Base-by-base conservation (phyloP, 2,113 vertebrate species). In the Coregonus clupeaformis region DNA sequence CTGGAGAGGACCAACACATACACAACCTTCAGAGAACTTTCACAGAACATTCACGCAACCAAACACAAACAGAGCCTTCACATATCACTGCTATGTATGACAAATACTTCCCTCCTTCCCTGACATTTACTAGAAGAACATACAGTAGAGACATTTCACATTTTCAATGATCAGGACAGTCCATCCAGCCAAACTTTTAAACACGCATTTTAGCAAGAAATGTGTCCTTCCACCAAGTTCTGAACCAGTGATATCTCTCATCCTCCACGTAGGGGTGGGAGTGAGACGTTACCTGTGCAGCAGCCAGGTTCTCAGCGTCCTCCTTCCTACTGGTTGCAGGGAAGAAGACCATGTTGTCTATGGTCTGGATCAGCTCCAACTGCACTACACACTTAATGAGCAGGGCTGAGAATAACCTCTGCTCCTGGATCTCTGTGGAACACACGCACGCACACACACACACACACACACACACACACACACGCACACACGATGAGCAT, bases 311-410 rank as follows among this genome's bases (percentile, higher is more conserved):
- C 91, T 99, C 97, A 0, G 98, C 98, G 30, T 99, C 98, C 78
- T 99, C 98, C 72, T 98, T 99, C 88, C 94, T 97, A 89, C 98
- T 99, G 68, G 97, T 98, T 79, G 98, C 96, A 2, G 98, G 97
- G 87, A 99, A 99, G 90, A 99, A 99, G 70, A 99, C 95, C 4
- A 99, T 99, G 85, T 97, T 98, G 92, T 99, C 98, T 27, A 99
- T 99, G 5, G 97, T 99, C 93, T 99, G 98, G 92, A 99, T 99
- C 82, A 99, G 95, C 90, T 99, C 98, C 88, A 99, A 93, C 86
- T 99, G 98, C 65, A 99, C 98, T 69, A 99, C 97, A 0, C 98
- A 99, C 88, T 99, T 99, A 85, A 99, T 99, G 89, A 99, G 92
- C 85, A 99, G 90, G 32, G 97, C 96, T 2, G 97, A 92, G 90